These are phyloP conservation scores for Acrossocheilus fasciatus DNA, from an alignment of 2,797 vertebrate genomes.

Conservation along the genomic window DNA sequence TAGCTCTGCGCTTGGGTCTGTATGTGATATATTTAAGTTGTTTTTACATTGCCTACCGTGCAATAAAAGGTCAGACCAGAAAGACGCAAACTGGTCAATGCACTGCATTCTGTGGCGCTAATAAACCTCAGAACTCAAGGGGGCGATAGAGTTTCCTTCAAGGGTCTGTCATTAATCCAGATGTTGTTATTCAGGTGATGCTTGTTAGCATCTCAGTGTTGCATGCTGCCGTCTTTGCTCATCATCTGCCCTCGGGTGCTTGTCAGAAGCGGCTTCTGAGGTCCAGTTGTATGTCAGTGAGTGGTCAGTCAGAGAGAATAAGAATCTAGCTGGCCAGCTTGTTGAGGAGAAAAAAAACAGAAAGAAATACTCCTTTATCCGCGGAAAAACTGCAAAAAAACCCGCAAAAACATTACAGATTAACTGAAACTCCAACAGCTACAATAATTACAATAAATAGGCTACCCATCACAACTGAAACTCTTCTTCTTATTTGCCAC, in stretches of 20 bases:
- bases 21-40: not conserved
- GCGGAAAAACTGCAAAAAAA: not conserved
- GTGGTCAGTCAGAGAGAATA: not conserved
- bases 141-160: constrained; percentile 34
- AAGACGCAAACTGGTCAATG: not conserved
- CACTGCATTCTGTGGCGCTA: not conserved
- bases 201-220: not conserved
- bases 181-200: constrained; percentile 4
- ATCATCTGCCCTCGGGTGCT: not conserved
- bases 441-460: not conserved
- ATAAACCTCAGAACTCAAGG: not conserved
- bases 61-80: not conserved
- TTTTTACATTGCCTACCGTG: not conserved
- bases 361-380: not conserved
- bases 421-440: not conserved
- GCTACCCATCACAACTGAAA: not conserved
- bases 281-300: not conserved
- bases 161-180: not conserved
- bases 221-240: not conserved
- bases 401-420: not conserved
- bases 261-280: not conserved
- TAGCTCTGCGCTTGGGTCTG: not conserved
- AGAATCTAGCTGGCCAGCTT: not conserved
- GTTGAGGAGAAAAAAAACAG: not conserved
- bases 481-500: not conserved